Evolutionary conservation across 2,113 vertebrate genomes (phyloP), one percentile per base, ranked within the genome.

Genomic region (Microcebus ravelobensis): DNA sequence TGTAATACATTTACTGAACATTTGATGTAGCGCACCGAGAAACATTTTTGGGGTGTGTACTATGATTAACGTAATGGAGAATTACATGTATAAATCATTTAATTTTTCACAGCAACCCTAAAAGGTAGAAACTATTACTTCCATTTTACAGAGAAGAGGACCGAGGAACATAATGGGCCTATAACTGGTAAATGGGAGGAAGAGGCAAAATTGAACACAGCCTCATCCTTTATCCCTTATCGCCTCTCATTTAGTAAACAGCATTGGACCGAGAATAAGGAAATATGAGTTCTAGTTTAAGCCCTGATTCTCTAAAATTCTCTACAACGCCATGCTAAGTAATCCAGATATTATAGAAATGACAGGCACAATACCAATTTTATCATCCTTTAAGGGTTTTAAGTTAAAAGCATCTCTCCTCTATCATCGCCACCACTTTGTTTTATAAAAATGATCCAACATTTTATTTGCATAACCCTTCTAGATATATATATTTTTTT

Each of bases 31-130:
- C 59, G 42, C 67, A 31, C 34, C 18, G 71, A 94, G 36, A 71
- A 92, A 92, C 39, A 52, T 73, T 74, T 95, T 74, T 39, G 59
- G 42, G 68, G 17, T 85, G 27, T 84, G 95, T 76, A 91, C 25
- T 45, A 36, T 23, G 39, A 93, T 3, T 45, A n/a, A 63, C 61
- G 61, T 63, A 63, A 63, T 93, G 14, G 8, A 10, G 65, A 93
- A 73, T 91, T 61, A 80, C 67, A 77, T 18, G 25, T 23, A 34
- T n/a, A 65, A 42, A 92, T 34, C 9, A 61, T 31, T 92, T 48
- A 61, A 39, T 71, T 96, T 92, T 90, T 90, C 74, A 80, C 34
- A 87, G 55, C 50, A 85, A 65, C 23, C 61, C 39, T 91, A 76
- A 84, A 5, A 65, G 13, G 42, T 36, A 73, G 34, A 91, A 34